Percentiles rank a stretch among this genome's conserved stretches.
phyloP scores from a whole-genome alignment of 2,888 invertebrate genomes.

The Netelia melanura region DNA sequence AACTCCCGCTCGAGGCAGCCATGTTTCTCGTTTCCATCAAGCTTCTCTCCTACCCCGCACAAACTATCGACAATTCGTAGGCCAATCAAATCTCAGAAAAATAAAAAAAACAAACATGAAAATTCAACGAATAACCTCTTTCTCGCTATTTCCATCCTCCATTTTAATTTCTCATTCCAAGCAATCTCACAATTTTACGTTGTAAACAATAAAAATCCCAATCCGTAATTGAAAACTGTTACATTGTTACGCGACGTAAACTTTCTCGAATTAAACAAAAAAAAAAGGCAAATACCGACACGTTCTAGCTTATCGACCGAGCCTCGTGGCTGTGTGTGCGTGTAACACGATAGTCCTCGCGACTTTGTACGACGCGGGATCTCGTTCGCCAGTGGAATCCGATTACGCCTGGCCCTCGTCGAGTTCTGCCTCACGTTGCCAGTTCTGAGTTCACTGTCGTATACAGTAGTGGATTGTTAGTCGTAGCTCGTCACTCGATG shows the following conservation, averaged over 20 bases:
- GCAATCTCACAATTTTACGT: background rate
- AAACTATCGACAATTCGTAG: background rate
- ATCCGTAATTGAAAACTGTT: background rate
- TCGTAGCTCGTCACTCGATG: conserved; percentile 53
- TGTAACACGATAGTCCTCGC: background rate
- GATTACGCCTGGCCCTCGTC: conserved; percentile 60
- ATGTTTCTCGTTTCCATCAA: background rate
- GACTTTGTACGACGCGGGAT: conserved; percentile 6
- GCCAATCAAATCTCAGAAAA: background rate
- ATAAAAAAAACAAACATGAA: background rate
- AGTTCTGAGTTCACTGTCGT: conserved; percentile 52
- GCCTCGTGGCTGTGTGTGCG: background rate
- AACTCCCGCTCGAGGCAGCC: conserved; percentile 39
- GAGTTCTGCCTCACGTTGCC: conserved; percentile 43
- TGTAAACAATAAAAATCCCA: background rate
- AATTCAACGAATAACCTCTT: background rate
- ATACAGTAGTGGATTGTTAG: conserved; percentile 48
- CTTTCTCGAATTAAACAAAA: background rate
- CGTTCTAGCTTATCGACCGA: conserved; percentile 52
- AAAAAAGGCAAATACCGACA: background rate
- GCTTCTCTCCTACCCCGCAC: background rate
- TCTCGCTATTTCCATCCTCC: background rate
- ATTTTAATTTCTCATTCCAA: background rate
- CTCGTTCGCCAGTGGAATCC: conserved; percentile 57
- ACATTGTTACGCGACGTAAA: background rate